These are phyloP conservation scores for Crocodylus rhombifer DNA, from an alignment of 2,797 vertebrate genomes.

Conservation along the genomic window DNA sequence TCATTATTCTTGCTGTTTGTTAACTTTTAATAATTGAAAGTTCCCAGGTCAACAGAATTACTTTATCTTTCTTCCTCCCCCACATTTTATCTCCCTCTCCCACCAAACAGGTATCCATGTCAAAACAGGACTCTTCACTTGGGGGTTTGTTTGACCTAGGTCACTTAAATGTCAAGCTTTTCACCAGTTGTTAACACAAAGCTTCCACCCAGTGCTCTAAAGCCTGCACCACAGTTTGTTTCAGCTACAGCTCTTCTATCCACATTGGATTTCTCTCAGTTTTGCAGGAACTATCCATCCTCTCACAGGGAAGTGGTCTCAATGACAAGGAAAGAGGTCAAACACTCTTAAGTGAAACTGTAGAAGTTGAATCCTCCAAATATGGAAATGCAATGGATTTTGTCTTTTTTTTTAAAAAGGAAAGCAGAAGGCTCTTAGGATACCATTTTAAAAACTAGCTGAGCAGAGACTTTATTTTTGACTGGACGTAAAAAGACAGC, in stretches of 20 bases:
- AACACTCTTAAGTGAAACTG: conserved; percentile 69
- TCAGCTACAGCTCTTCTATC: conserved; percentile 76
- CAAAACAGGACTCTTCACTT: conserved; percentile 84
- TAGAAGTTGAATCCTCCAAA: conserved; percentile 74
- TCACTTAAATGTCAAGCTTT: conserved; percentile 92
- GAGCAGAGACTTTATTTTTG: conserved; percentile 81
- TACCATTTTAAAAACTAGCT: conserved; percentile 84
- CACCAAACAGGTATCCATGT: conserved; percentile 93
- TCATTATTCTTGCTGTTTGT: conserved; percentile 39
- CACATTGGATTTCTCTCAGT: conserved; percentile 72
- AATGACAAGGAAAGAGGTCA: conserved; percentile 81
- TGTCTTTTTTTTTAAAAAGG: conserved; percentile 79
- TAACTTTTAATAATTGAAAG: conserved; percentile 49
- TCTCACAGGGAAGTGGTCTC: conserved; percentile 75
- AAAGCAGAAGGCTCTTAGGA: conserved; percentile 83
- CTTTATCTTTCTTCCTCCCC: conserved; percentile 76
- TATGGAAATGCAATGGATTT: conserved; percentile 81
- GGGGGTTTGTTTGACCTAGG: conserved; percentile 89
- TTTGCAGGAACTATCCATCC: conserved; percentile 77
- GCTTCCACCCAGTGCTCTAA: conserved; percentile 77
- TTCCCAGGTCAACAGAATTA: conserved; percentile 78
- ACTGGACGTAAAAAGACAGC: conserved; percentile 65
- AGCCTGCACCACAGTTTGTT: conserved; percentile 65
- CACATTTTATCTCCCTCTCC: conserved; percentile 75
- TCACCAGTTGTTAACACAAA: conserved; percentile 89